Evolutionary conservation across 2,113 vertebrate genomes (phyloP), one percentile per base, ranked within the genome.

Genomic region (Thamnophis sirtalis): DNA sequence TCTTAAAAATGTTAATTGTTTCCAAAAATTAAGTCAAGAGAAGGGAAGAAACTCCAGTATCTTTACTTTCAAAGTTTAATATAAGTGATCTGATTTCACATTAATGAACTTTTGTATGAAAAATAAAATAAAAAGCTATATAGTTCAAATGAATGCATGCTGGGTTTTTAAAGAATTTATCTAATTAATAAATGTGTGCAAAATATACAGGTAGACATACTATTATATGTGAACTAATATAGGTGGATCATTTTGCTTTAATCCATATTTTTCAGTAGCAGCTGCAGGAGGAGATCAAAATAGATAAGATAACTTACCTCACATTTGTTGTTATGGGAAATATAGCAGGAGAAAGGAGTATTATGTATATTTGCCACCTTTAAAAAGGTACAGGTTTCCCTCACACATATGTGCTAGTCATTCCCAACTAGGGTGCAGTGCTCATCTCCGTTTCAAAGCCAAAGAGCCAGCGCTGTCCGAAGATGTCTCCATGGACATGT

Each of bases 1-100:
- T 38, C 54, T 60, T 86, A 28, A 24, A 9, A 60, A 53, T 73
- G 58, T 80, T 93, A 38, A 84, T 63, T 0, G 0, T 0, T 38
- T 85, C 53, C 92, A 50, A 0, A 11, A 90, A 0, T 0, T 55
- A 73, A 24, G 84, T 9, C 88, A 50, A 86, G 21, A 1, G 55
- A 2, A 56, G 13, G 89, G 0, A 0, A 1, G 7, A 73, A 2
- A 38, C 43, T 86, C n/a, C 3, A 24, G n/a, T 0, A 80, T 43
- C 33, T 80, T 43, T 80, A 43, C n/a, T 38, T 80, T 80, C 17
- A 80, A 68, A 5, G 3, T 43, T 80, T 38, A 21, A 80, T 38
- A 17, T 43, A 43, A 43, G 33, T 21, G 33, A 43, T 9, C 15
- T 21, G 73, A 38, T 80, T 80, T 38, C 17, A 43, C 17, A 22